Evolutionary conservation across 2,888 invertebrate species (phyloP).

Genomic region (Ochropleura plecta): DNA sequence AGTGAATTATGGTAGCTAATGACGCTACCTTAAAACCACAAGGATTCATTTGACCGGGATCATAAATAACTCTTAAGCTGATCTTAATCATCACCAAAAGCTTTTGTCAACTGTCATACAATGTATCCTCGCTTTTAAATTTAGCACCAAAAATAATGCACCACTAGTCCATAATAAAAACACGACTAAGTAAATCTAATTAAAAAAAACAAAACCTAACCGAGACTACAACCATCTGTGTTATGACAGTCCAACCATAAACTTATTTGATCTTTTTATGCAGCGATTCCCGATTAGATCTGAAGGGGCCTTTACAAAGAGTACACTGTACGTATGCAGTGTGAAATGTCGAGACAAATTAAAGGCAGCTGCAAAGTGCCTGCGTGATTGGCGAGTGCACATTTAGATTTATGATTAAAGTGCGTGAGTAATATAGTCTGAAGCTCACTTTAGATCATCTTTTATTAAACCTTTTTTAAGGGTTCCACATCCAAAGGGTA

Average conservation of each 20-base stretch:
- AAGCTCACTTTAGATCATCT: constrained; percentile 62
- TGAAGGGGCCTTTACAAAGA: constrained; percentile 67
- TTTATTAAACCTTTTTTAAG: constrained; percentile 36
- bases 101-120: constrained; percentile 8
- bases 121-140: not conserved
- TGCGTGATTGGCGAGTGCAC: constrained; percentile 82
- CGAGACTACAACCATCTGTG: constrained; percentile 33
- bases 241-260: constrained; percentile 41
- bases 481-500: no score
- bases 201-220: constrained; percentile 22
- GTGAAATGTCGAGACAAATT: constrained; percentile 85
- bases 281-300: constrained; percentile 66
- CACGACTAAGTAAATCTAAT: constrained; percentile 22
- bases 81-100: not conserved
- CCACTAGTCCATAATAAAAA: not conserved
- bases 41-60: not conserved
- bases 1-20: not conserved
- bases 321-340: constrained; percentile 70
- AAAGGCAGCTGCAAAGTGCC: constrained; percentile 83
- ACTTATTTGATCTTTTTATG: constrained; percentile 62
- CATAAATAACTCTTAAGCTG: not conserved
- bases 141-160: not conserved
- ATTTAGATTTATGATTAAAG: constrained; percentile 83
- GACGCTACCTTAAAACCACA: not conserved
- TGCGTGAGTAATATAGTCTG: constrained; percentile 65